Conservation (phyloP, 2,797 vertebrate genomes). For the Anguilla marmorata region DNA sequence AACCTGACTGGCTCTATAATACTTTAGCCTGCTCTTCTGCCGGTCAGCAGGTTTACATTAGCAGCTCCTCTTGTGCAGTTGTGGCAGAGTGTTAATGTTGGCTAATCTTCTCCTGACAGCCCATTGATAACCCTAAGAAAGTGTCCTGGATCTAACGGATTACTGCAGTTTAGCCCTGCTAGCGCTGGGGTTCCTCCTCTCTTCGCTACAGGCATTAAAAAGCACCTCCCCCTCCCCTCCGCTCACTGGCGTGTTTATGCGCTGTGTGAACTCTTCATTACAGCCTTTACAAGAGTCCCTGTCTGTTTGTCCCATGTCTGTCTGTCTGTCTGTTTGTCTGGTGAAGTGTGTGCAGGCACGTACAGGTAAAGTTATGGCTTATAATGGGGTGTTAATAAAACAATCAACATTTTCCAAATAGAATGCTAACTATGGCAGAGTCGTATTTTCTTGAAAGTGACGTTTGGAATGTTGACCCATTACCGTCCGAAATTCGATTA, state of each 20-base stretch:
- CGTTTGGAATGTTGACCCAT: conserved; percentile 58
- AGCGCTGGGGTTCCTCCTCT: conserved; percentile 68
- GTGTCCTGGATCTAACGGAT: conserved; percentile 79
- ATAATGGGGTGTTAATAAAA: not conserved
- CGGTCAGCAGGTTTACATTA: conserved; percentile 39
- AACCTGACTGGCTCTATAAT: conserved; percentile 15
- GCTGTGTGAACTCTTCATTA: conserved; percentile 54
- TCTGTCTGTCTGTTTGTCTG: conserved; percentile 62
- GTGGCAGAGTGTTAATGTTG: conserved; percentile 62
- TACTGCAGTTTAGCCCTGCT: conserved; percentile 72
- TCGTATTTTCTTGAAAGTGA: conserved; percentile 37
- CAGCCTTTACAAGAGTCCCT: conserved; percentile 35
- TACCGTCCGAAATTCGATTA: too few relatives aligned
- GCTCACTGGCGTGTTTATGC: conserved; percentile 67
- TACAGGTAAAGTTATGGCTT: not conserved
- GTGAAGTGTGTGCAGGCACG: not conserved
- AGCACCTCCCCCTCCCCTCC: conserved; percentile 56
- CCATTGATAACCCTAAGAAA: conserved; percentile 73
- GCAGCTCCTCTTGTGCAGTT: conserved; percentile 35
- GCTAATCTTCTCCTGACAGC: conserved; percentile 68
- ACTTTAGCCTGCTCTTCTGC: conserved; percentile 20
- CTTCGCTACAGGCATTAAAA: conserved; percentile 75
- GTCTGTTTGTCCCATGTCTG: not conserved
- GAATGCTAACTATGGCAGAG: not conserved
- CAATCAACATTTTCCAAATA: not conserved